phyloP scores from a whole-genome alignment of 2,113 vertebrate genomes.

The Rhabdomys dilectus region DNA sequence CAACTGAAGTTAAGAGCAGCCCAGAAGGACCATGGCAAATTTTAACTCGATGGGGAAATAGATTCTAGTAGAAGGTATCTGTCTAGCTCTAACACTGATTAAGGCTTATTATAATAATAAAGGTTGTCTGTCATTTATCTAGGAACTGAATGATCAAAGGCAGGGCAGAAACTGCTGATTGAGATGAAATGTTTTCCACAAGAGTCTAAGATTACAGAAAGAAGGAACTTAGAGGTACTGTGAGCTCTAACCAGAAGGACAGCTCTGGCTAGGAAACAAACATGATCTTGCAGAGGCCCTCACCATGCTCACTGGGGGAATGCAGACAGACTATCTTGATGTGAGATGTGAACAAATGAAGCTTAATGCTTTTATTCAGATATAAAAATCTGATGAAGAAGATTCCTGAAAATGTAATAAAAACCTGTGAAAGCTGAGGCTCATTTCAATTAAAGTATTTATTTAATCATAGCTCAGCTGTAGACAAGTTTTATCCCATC shows the following conservation, averaged over 20 bases:
- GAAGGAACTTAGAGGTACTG: background rate
- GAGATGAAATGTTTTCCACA: no score
- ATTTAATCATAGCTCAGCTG: background rate
- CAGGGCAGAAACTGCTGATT: no score
- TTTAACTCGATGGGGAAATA: no score
- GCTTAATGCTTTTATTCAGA: background rate
- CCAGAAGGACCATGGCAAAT: no score
- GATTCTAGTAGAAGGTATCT: no score
- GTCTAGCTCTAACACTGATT: no score
- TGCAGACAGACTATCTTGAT: no score
- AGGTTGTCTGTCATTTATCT: no score
- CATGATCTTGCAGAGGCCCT: background rate
- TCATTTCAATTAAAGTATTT: background rate
- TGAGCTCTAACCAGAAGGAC: background rate
- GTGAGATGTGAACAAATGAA: background rate
- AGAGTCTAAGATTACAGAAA: background rate
- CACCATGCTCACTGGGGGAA: background rate
- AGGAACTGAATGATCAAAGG: no score
- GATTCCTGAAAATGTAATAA: background rate
- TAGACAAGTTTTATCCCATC: background rate
- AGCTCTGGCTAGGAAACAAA: fast-evolving
- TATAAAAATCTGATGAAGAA: background rate
- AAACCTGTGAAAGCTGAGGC: background rate
- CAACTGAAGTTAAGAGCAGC: no score
- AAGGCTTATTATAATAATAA: no score